Evolutionary conservation across 2,113 vertebrate genomes (phyloP).

Genomic region (Menidia beryllina): DNA sequence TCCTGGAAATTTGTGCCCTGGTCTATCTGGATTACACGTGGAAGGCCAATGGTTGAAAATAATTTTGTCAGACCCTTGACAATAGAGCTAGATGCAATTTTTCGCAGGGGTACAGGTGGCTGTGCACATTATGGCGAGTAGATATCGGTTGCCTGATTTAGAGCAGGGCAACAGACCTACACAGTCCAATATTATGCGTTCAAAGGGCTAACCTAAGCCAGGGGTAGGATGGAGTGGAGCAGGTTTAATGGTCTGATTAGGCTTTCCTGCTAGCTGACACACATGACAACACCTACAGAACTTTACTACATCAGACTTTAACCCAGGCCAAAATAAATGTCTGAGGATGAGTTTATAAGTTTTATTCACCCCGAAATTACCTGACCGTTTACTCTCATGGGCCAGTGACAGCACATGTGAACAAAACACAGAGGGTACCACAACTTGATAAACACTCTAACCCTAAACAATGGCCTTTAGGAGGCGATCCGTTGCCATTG

Average conservation of each 20-base stretch:
- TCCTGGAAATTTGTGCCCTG: not conserved
- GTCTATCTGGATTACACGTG: not conserved
- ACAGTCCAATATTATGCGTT: not conserved
- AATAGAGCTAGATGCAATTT: not conserved
- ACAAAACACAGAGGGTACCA: too few species aligned
- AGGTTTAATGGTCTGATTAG: not conserved
- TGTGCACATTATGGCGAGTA: not conserved
- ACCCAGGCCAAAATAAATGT: conserved; percentile 4
- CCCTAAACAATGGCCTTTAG: too few species aligned
- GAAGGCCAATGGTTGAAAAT: not conserved
- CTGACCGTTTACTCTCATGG: too few species aligned
- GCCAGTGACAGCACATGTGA: too few species aligned
- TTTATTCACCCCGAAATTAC: too few species aligned
- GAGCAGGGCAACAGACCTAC: not conserved
- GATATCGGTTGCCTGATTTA: not conserved
- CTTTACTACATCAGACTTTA: not conserved
- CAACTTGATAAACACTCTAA: too few species aligned
- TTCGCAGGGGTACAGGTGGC: not conserved
- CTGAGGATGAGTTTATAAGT: not conserved
- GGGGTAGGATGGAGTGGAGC: too few species aligned
- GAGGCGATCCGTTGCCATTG: too few species aligned
- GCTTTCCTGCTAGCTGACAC: not conserved
- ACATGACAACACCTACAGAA: not conserved
- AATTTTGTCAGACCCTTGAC: not conserved
- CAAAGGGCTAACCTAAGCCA: not conserved